Percentiles rank a stretch among this genome's conserved stretches.
phyloP scores from a whole-genome alignment of 2,888 invertebrate genomes.

The Lamproptera curius region DNA sequence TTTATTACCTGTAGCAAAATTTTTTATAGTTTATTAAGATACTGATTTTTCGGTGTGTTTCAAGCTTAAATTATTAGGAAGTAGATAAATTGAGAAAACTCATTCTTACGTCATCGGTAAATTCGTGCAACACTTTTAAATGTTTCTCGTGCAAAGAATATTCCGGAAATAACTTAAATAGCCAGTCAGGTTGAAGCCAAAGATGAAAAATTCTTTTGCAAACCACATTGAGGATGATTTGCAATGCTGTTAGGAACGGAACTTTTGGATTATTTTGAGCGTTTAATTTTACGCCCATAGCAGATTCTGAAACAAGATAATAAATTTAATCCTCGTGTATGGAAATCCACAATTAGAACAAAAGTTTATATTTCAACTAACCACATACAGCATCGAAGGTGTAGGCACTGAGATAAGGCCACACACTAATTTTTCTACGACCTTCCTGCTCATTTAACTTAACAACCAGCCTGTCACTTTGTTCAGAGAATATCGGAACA shows the following conservation, averaged over 20 bases:
- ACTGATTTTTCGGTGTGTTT: too few relatives aligned
- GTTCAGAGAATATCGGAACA: constrained; percentile 79
- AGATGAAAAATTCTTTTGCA: constrained; percentile 63
- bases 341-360: too few relatives aligned
- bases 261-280: constrained; percentile 51
- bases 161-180: constrained; percentile 73
- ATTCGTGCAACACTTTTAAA: constrained; percentile 76
- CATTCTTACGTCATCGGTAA: constrained; percentile 68
- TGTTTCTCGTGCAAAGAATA: constrained; percentile 70
- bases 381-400: constrained; percentile 82
- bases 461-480: constrained; percentile 68
- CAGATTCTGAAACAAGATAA: constrained; percentile 57
- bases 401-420: constrained; percentile 73
- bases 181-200: constrained; percentile 71
- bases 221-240: constrained; percentile 41
- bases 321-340: too few relatives aligned
- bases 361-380: constrained; percentile 46
- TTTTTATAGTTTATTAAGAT: too few relatives aligned
- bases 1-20: too few relatives aligned
- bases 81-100: too few relatives aligned
- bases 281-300: constrained; percentile 61
- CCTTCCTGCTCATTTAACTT: constrained; percentile 43
- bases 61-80: too few relatives aligned
- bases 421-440: constrained; percentile 64
- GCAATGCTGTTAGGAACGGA: constrained; percentile 50